Percentiles rank a stretch among this genome's conserved stretches.
phyloP scores from a whole-genome alignment of 2,113 vertebrate species.

The Hemiscyllium ocellatum region DNA sequence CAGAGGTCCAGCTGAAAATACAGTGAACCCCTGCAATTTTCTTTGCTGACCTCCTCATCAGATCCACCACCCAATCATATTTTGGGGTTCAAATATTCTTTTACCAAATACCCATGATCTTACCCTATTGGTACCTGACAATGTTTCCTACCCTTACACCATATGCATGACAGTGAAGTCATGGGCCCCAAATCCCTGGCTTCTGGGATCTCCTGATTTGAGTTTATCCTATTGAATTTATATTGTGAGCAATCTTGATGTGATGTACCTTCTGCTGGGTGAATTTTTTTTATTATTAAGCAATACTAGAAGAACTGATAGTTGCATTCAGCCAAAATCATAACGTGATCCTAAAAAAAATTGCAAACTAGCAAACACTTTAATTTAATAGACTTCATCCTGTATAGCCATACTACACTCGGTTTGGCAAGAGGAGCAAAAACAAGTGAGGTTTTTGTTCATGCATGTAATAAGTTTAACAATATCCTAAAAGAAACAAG shows the following conservation, averaged over 20 bases:
- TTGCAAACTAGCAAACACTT: background rate
- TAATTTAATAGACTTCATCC: conserved; percentile 19
- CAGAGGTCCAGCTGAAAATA: background rate
- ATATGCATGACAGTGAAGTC: too few relatives aligned
- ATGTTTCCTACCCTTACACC: background rate
- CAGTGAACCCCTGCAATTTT: background rate
- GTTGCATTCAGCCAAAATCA: background rate
- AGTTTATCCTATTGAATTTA: background rate
- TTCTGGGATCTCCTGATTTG: background rate
- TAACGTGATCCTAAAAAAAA: background rate
- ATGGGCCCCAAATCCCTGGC: too few relatives aligned
- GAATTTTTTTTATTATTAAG: background rate
- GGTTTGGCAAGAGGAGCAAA: conserved; percentile 22
- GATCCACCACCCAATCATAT: background rate
- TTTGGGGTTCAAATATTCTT: background rate
- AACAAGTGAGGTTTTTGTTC: conserved; percentile 30
- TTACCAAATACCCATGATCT: background rate
- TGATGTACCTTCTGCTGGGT: background rate
- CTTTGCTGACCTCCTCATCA: background rate
- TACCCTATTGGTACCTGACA: background rate
- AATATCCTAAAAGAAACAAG: conserved; percentile 30
- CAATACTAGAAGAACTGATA: background rate
- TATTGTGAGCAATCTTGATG: background rate
- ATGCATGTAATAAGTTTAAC: conserved; percentile 34
- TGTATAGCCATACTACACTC: background rate